These are phyloP conservation scores for Xiphias gladius DNA, from an alignment of 2,113 vertebrate genomes.

Conservation along the genomic window DNA sequence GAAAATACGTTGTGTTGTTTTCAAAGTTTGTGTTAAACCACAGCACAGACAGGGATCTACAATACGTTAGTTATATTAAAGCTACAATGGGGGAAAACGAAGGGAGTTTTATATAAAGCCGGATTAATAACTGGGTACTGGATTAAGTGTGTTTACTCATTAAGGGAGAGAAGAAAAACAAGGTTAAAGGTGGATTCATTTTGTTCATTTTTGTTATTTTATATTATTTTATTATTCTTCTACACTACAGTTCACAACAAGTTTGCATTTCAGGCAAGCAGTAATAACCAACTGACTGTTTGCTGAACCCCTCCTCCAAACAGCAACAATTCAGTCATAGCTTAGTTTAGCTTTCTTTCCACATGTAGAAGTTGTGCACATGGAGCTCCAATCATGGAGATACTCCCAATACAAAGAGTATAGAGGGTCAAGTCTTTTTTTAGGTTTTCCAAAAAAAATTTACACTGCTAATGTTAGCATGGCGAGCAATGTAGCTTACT, in stretches of 20 bases:
- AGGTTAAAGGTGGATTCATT: slow-evolving; percentile 24
- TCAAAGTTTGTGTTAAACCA: slow-evolving; percentile 36
- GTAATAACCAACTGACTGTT: neutral
- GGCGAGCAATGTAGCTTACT: no score
- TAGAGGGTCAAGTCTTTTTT: no score
- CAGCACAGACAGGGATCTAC: slow-evolving; percentile 23
- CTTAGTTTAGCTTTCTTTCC: no score
- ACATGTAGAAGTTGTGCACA: neutral
- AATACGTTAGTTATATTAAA: slow-evolving; percentile 51
- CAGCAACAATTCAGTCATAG: neutral
- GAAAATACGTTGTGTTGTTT: neutral
- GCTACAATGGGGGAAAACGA: neutral
- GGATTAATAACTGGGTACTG: slow-evolving; percentile 26
- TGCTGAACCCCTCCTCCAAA: neutral
- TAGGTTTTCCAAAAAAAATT: no score
- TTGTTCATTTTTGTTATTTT: slow-evolving; percentile 44
- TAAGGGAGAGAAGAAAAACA: slow-evolving; percentile 4
- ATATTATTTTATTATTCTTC: neutral
- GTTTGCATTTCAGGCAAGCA: slow-evolving; percentile 68
- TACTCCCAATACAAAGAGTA: no score
- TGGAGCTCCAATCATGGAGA: neutral
- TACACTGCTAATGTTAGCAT: neutral
- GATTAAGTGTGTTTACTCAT: slow-evolving; percentile 8
- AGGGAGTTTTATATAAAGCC: neutral
- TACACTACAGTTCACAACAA: slow-evolving; percentile 24